Percentiles rank a stretch among this genome's conserved stretches.
Conservation (phyloP, 2,888 invertebrate species). For the Diabrotica balteata region DNA sequence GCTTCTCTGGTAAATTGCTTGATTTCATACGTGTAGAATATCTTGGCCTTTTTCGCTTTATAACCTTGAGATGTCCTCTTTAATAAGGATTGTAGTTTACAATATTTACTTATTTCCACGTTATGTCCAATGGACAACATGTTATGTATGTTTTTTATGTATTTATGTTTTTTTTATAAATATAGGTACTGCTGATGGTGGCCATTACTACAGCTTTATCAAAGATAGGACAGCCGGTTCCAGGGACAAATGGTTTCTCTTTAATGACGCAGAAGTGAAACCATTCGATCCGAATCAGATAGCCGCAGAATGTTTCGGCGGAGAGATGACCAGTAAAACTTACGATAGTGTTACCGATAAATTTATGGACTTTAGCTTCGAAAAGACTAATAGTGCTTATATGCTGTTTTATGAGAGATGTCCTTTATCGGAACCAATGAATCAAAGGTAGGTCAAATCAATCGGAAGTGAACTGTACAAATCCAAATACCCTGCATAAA, state of each 20-base stretch:
- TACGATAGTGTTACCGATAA: constrained; percentile 96
- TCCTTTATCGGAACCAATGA: constrained; percentile 48
- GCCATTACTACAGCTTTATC: constrained; percentile 96
- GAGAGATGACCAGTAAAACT: constrained; percentile 97
- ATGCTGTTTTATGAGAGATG: constrained; percentile 95
- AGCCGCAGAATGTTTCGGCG: constrained; percentile 95
- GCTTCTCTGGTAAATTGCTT: too few species aligned
- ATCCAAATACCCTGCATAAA: not conserved
- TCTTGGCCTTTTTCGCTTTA: too few species aligned
- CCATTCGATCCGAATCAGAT: constrained; percentile 94
- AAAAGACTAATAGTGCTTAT: constrained; percentile 97
- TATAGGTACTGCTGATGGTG: constrained; percentile 92
- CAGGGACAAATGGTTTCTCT: constrained; percentile 90
- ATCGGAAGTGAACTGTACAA: not conserved
- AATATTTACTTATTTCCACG: too few species aligned
- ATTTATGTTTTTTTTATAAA: not conserved
- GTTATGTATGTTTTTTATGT: too few species aligned
- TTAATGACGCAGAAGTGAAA: constrained; percentile 93
- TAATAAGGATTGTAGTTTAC: too few species aligned
- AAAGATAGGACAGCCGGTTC: constrained; percentile 78
- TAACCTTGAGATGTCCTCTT: too few species aligned
- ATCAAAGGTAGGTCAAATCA: constrained; percentile 7
- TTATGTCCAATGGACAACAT: too few species aligned
- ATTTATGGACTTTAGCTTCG: constrained; percentile 97
- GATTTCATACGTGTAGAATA: too few species aligned